Conservation (phyloP, 2,797 vertebrate genomes). For the Sciurus vulgaris region DNA sequence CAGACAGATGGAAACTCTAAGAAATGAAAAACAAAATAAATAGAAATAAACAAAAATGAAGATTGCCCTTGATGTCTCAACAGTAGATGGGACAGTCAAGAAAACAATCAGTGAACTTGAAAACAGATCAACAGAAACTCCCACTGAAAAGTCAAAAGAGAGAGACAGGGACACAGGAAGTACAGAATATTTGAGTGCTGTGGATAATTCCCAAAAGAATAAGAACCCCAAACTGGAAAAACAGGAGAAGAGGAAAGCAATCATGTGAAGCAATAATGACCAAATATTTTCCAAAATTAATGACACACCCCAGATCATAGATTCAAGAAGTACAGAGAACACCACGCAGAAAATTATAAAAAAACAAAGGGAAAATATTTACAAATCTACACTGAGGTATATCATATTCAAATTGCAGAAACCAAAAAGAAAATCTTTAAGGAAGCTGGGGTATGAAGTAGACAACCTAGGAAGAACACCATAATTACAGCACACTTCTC, state of each 20-base stretch:
- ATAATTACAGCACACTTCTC: neutral
- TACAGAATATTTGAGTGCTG: neutral
- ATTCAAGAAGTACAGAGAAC: neutral
- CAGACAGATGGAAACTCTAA: neutral
- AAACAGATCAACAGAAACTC: neutral
- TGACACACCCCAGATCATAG: neutral
- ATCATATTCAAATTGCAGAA: neutral
- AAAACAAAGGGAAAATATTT: neutral
- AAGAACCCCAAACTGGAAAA: neutral
- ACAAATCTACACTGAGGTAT: neutral
- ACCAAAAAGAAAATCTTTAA: neutral
- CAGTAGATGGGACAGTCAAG: neutral
- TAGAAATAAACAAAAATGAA: neutral
- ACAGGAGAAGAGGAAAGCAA: neutral
- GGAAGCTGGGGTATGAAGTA: neutral
- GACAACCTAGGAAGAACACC: neutral
- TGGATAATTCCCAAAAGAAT: neutral
- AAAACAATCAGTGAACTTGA: neutral
- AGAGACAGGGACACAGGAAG: neutral
- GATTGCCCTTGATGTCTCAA: neutral
- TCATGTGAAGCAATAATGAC: neutral
- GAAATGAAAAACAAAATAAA: neutral
- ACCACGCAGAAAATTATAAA: neutral
- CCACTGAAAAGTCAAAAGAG: neutral
- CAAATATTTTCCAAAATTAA: neutral